Percentiles rank a stretch among this genome's conserved stretches.
Conservation (phyloP, 2,113 vertebrate species). For the Dipodomys spectabilis region DNA sequence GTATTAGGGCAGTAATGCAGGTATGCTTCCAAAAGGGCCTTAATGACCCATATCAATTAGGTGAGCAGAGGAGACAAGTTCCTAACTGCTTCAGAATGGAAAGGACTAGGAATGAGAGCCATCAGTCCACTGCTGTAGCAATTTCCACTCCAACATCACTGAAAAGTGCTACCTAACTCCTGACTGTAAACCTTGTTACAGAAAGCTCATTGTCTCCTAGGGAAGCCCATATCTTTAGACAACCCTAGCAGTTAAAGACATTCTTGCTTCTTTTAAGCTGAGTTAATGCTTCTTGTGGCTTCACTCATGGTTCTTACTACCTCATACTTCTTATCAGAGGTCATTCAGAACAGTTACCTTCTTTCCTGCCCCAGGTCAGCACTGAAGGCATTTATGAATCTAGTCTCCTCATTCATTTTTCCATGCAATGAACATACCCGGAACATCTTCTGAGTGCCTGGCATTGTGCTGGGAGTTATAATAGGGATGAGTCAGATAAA, state of each 20-base stretch:
- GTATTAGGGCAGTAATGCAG: not conserved
- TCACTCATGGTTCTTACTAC: slow-evolving; percentile 12
- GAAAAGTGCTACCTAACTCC: not conserved
- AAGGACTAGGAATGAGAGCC: not conserved
- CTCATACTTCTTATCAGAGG: not conserved
- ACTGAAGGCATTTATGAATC: slow-evolving; percentile 48
- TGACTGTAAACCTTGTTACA: slow-evolving; percentile 28
- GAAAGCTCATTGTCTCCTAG: not conserved
- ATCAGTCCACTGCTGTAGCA: not conserved
- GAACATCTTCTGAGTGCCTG: slow-evolving; percentile 34
- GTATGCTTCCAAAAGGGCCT: not conserved
- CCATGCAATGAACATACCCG: not conserved
- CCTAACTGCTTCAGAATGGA: slow-evolving; percentile 8
- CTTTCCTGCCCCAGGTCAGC: not conserved
- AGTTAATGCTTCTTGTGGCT: slow-evolving; percentile 30
- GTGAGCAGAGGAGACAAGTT: slow-evolving; percentile 13
- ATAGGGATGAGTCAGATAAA: slow-evolving; percentile 28
- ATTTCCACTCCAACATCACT: slow-evolving; percentile 24
- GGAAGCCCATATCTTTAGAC: not conserved
- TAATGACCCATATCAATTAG: not conserved
- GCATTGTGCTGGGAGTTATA: slow-evolving; percentile 5
- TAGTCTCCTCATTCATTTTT: slow-evolving; percentile 49
- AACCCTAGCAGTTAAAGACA: slow-evolving; percentile 36
- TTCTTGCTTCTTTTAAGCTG: slow-evolving; percentile 48
- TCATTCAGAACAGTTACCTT: slow-evolving; percentile 8